Conservation (phyloP, 1,140 invertebrate genomes). For the Cephus cinctus region DNA sequence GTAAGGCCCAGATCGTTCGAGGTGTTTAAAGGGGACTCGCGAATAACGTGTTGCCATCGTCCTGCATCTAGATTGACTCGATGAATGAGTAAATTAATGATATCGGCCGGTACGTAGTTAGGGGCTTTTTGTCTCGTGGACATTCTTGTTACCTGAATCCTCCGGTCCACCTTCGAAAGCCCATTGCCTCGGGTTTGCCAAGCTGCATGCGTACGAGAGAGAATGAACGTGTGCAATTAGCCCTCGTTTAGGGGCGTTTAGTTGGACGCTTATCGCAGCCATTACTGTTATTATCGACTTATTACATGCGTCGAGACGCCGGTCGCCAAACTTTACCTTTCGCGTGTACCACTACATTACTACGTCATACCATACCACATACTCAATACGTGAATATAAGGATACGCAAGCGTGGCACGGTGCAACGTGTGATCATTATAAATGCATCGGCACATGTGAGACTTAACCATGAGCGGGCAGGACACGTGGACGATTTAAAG, state of each 20-base stretch:
- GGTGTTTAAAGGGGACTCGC: too few relatives aligned
- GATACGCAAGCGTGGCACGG: background rate
- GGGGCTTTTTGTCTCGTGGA: too few relatives aligned
- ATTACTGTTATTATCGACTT: conserved; percentile 56
- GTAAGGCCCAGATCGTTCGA: too few relatives aligned
- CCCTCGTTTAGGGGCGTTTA: conserved; percentile 54
- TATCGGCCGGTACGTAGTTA: conserved; percentile 23
- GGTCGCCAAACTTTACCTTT: background rate
- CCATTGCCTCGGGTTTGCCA: too few relatives aligned
- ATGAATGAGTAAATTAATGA: conserved; percentile 40
- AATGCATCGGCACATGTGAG: too few relatives aligned
- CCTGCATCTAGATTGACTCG: conserved; percentile 5
- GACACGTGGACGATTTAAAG: too few relatives aligned
- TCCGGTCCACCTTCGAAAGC: too few relatives aligned
- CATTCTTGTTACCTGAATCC: conserved; percentile 19
- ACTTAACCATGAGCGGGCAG: too few relatives aligned
- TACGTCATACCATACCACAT: too few relatives aligned
- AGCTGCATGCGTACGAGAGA: too few relatives aligned
- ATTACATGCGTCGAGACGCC: conserved; percentile 37
- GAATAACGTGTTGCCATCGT: too few relatives aligned
- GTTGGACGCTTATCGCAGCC: conserved; percentile 45
- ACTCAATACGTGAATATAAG: background rate
- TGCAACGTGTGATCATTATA: background rate
- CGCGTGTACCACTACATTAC: too few relatives aligned
- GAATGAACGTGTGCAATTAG: conserved; percentile 45